These are phyloP conservation scores for Meloe dianella DNA, from an alignment of 2,888 invertebrate genomes.

Conservation along the genomic window DNA sequence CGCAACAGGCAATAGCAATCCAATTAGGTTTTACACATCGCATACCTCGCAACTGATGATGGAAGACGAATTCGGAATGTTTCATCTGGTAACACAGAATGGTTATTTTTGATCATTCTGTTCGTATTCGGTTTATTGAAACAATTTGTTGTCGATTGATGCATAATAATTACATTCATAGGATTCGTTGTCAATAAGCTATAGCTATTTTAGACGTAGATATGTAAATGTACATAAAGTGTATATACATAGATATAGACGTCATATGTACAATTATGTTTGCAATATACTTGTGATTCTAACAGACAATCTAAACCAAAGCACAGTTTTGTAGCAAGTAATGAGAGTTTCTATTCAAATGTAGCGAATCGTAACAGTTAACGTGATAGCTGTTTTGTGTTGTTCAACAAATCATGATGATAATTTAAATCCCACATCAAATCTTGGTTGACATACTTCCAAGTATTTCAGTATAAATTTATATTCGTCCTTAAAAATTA, in stretches of 20 bases:
- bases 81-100: slow-evolving; percentile 38
- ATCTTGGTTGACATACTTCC: neutral
- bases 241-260: neutral
- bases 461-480: too few species aligned
- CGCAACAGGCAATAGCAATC: slow-evolving; percentile 44
- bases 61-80: slow-evolving; percentile 40
- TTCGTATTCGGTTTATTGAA: slow-evolving; percentile 41
- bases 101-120: slow-evolving; percentile 38
- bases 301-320: slow-evolving; percentile 1
- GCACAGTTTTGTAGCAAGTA: neutral
- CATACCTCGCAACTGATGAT: slow-evolving; percentile 43
- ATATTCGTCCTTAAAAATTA: too few species aligned
- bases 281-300: neutral
- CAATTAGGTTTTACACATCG: slow-evolving; percentile 48
- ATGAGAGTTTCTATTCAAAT: slow-evolving; percentile 3
- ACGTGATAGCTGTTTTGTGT: slow-evolving; percentile 2
- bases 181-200: neutral
- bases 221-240: neutral
- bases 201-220: neutral
- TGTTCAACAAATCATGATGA: slow-evolving; percentile 7
- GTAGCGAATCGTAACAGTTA: neutral
- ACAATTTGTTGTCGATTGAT: slow-evolving; percentile 43
- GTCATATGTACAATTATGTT: neutral
- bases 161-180: slow-evolving; percentile 25
- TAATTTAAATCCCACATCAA: neutral